A percentile compares a stretch with the other conserved stretches of the same genome.
Conservation (phyloP, 1,140 invertebrate genomes). For the Orussus abietinus region DNA sequence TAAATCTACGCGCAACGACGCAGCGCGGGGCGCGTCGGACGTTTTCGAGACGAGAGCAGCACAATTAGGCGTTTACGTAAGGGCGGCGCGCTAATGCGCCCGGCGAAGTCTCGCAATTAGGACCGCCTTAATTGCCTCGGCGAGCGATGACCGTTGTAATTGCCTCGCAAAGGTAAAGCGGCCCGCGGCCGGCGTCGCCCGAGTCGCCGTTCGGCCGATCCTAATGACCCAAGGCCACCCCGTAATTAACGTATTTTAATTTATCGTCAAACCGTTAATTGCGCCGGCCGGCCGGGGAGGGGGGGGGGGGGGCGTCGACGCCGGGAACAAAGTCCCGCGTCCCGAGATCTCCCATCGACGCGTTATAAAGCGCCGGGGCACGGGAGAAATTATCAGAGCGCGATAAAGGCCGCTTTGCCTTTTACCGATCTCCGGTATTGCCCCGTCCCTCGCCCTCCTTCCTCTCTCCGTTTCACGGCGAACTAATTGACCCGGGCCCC, state of each 20-base stretch:
- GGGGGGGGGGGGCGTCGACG: no score
- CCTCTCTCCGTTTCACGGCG: constrained; percentile 16
- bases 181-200: neutral
- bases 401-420: constrained; percentile 16
- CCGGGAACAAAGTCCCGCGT: no score
- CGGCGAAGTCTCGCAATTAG: no score
- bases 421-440: neutral
- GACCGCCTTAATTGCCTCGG: constrained; percentile 46
- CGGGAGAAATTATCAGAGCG: constrained; percentile 21
- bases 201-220: constrained; percentile 7
- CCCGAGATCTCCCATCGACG: neutral
- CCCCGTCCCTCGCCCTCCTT: constrained; percentile 13
- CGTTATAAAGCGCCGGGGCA: constrained; percentile 11
- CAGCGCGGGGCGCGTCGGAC: no score
- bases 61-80: no score
- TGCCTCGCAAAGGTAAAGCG: constrained; percentile 25
- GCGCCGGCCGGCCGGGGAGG: constrained; percentile 19
- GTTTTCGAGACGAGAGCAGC: no score
- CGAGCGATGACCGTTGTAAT: constrained; percentile 47
- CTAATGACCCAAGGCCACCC: constrained; percentile 30
- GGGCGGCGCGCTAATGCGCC: no score
- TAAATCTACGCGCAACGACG: no score
- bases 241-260: constrained; percentile 35
- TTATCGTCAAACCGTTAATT: constrained; percentile 35
- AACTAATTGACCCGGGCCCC: constrained; percentile 32